phyloP scores from a whole-genome alignment of 2,888 invertebrate genomes.

The Pseudoips prasinana region DNA sequence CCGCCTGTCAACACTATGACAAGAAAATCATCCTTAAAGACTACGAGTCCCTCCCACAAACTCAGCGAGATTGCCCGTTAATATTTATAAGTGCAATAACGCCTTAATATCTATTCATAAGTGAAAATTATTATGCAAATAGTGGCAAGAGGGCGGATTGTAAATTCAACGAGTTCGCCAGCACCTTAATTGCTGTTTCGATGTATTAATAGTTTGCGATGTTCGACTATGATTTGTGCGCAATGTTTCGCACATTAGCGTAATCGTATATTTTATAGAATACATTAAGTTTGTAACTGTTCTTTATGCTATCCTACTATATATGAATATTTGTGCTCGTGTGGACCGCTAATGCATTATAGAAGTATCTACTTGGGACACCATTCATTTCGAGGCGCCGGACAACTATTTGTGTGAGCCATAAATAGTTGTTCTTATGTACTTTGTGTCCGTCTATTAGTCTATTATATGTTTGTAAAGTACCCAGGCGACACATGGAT shows the following conservation, averaged over 20 bases:
- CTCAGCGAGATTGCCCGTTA: constrained; percentile 58
- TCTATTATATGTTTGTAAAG: too few relatives aligned
- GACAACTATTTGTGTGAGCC: too few relatives aligned
- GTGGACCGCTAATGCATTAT: too few relatives aligned
- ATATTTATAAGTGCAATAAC: constrained; percentile 79
- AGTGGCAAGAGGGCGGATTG: constrained; percentile 65
- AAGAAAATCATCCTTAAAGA: constrained; percentile 59
- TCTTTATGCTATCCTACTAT: too few relatives aligned
- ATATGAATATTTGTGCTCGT: too few relatives aligned
- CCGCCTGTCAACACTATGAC: constrained; percentile 60
- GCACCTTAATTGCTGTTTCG: constrained; percentile 58
- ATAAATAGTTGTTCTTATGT: too few relatives aligned
- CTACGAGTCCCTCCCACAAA: constrained; percentile 51
- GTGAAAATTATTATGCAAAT: constrained; percentile 82
- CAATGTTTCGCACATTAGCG: constrained; percentile 12
- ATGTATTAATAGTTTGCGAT: constrained; percentile 18
- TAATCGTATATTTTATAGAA: too few relatives aligned
- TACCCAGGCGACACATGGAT: too few relatives aligned
- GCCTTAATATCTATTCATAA: constrained; percentile 79
- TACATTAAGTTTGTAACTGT: too few relatives aligned
- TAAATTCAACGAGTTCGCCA: constrained; percentile 48
- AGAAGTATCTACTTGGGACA: too few relatives aligned
- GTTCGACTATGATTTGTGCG: constrained; percentile 28
- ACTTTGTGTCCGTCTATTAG: too few relatives aligned
- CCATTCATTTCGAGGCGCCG: too few relatives aligned